Evolutionary conservation across 2,888 invertebrate genomes (phyloP).

Genomic region (Ophonus ardosiacus): DNA sequence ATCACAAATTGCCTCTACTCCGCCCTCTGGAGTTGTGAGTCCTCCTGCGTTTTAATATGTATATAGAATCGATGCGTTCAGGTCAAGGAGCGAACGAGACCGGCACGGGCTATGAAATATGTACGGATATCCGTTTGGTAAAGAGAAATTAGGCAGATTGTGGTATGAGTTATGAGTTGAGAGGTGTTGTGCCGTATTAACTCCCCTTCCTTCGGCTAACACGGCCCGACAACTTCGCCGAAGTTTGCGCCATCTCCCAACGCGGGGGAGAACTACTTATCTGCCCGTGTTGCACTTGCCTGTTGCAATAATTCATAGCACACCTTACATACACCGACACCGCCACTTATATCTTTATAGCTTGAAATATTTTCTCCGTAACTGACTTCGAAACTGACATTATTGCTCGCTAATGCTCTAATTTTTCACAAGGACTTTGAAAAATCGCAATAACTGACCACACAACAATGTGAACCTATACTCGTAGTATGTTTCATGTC

Average conservation of each 20-base stretch:
- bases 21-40: background rate
- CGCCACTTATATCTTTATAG: slow-evolving; percentile 13
- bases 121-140: slow-evolving; percentile 68
- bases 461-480: too few relatives aligned
- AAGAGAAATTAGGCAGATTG: slow-evolving; percentile 70
- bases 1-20: slow-evolving; percentile 10
- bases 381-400: background rate
- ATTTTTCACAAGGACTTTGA: background rate
- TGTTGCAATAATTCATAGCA: slow-evolving; percentile 49
- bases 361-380: background rate
- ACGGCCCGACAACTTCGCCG: slow-evolving; percentile 13
- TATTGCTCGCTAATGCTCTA: slow-evolving; percentile 10
- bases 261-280: background rate
- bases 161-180: slow-evolving; percentile 69
- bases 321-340: slow-evolving; percentile 6
- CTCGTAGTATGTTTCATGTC: too few relatives aligned
- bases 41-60: slow-evolving; percentile 44
- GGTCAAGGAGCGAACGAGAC: slow-evolving; percentile 35
- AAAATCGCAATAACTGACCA: too few relatives aligned
- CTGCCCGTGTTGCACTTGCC: slow-evolving; percentile 34
- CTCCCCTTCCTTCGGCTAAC: slow-evolving; percentile 58
- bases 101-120: slow-evolving; percentile 66
- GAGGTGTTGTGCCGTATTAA: slow-evolving; percentile 70
- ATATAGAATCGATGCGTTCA: slow-evolving; percentile 53
- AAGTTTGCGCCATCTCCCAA: slow-evolving; percentile 32